A percentile compares a stretch with the other conserved stretches of the same genome.
Conservation (phyloP, 2,888 invertebrate genomes). For the Cataglyphis rosenhaueri region DNA sequence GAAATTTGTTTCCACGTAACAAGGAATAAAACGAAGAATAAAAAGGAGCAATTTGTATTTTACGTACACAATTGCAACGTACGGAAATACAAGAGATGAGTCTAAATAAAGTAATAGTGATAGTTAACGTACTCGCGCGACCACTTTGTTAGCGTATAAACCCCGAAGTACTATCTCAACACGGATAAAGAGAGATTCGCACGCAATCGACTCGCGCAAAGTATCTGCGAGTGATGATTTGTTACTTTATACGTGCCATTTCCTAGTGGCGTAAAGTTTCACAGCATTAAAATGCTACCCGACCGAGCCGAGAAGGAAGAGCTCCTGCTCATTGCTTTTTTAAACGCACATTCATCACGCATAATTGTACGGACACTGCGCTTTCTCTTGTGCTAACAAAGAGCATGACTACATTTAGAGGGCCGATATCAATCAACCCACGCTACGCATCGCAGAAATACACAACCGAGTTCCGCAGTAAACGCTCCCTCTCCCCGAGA, state of each 20-base stretch:
- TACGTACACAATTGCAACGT: neutral
- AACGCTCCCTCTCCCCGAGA: neutral
- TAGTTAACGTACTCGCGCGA: neutral
- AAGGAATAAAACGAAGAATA: neutral
- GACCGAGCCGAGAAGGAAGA: slow-evolving; percentile 64
- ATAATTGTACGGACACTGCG: slow-evolving; percentile 28
- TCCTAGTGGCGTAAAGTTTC: slow-evolving; percentile 72
- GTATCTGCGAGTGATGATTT: slow-evolving; percentile 24
- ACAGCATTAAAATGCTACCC: slow-evolving; percentile 73
- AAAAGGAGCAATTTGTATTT: neutral
- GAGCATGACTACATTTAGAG: slow-evolving; percentile 15
- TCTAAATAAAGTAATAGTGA: neutral
- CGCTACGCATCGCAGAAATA: slow-evolving; percentile 41
- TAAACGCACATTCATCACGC: slow-evolving; percentile 34
- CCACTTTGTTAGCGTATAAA: slow-evolving; percentile 62
- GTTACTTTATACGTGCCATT: slow-evolving; percentile 54
- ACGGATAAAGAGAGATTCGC: slow-evolving; percentile 12
- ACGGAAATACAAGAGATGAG: neutral
- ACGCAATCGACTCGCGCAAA: slow-evolving; percentile 4
- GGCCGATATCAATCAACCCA: slow-evolving; percentile 37
- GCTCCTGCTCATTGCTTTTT: slow-evolving; percentile 40
- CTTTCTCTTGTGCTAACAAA: slow-evolving; percentile 41
- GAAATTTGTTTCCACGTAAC: no score
- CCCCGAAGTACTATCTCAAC: slow-evolving; percentile 44
- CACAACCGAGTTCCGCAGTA: neutral